Conservation (phyloP, 1,140 invertebrate genomes). For the Pollicipes pollicipes region DNA sequence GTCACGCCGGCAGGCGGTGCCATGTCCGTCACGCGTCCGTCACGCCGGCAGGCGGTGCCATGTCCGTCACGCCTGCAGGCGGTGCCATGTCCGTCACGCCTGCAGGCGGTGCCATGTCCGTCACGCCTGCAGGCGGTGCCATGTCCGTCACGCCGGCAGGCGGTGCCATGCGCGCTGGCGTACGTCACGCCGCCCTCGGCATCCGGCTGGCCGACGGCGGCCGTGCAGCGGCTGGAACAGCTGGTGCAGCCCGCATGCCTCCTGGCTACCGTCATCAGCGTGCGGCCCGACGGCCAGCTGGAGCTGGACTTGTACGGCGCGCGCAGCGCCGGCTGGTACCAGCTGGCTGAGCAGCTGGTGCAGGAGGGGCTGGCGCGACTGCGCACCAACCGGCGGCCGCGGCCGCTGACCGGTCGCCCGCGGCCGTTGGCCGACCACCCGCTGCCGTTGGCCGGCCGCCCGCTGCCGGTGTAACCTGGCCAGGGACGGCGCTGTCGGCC, state of each 20-base stretch:
- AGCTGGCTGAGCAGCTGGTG: not conserved
- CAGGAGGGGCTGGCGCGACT: not conserved
- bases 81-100: no score
- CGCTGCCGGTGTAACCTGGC: not conserved
- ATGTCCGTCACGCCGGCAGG: no score
- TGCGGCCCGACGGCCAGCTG: not conserved
- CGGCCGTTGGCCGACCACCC: no score
- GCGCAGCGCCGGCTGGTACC: no score
- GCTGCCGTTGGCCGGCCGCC: not conserved
- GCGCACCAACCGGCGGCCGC: not conserved
- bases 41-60: no score
- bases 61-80: no score
- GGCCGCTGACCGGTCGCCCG: not conserved
- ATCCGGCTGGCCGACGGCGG: not conserved
- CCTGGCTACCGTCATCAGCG: not conserved
- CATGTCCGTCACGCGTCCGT: no score
- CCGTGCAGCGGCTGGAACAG: not conserved
- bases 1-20: no score
- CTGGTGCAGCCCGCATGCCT: not conserved
- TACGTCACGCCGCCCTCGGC: no score
- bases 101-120: no score
- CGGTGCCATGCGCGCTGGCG: not conserved
- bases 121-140: no score
- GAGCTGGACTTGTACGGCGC: not conserved
- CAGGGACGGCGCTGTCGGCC: not conserved